Evolutionary conservation across 2,113 vertebrate species (phyloP).

Genomic region (Aptenodytes forsteri): DNA sequence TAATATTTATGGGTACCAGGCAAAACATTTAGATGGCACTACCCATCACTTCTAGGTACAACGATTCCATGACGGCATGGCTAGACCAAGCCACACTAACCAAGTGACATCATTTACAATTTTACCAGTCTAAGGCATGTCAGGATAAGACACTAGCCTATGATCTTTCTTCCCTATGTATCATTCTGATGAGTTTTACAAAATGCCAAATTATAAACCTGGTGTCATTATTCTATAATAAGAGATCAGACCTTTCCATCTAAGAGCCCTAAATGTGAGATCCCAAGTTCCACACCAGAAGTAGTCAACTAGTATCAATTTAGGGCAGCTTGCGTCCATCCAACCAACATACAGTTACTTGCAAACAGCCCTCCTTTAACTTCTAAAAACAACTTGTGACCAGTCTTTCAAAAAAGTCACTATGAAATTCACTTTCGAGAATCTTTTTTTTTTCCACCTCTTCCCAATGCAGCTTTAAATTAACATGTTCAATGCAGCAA

Average conservation of each 20-base stretch:
- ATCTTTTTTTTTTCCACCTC: constrained; percentile 11
- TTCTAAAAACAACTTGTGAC: background rate
- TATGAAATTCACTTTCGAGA: constrained; percentile 4
- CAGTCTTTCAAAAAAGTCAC: constrained; percentile 1
- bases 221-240: background rate
- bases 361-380: background rate
- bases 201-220: background rate
- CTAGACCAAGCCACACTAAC: background rate
- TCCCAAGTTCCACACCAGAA: background rate
- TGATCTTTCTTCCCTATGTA: background rate
- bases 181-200: background rate
- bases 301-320: background rate
- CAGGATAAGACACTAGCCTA: background rate
- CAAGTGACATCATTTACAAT: background rate
- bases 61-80: background rate
- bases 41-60: background rate
- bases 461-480: constrained; percentile 56
- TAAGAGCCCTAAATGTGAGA: background rate
- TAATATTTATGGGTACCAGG: background rate
- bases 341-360: background rate
- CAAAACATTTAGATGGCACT: background rate
- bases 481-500: constrained; percentile 57
- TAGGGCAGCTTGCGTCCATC: background rate
- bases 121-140: background rate
- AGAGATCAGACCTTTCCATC: background rate